Evolutionary conservation across 2,888 invertebrate genomes (phyloP), one percentile per base, ranked within the genome.

Genomic region (Drosophila nr. medialis): DNA sequence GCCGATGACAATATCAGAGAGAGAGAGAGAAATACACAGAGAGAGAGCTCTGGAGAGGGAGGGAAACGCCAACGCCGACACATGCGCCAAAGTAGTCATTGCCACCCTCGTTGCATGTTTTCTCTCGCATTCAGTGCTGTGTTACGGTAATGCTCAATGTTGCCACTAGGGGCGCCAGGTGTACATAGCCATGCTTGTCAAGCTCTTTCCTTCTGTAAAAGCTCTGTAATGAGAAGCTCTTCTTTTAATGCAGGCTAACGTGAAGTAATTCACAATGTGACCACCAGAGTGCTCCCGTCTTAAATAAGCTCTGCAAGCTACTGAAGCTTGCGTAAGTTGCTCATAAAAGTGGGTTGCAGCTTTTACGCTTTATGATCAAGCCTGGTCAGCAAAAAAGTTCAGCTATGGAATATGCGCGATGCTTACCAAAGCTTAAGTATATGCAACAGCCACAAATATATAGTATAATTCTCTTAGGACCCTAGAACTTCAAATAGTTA

Each of bases 51-150:
- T 42, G 42, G 13, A 45, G 48, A 36, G 58, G 18, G 55, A 2
- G 4, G 45, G 15, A 24, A 24, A 4, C 8, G 24, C 8, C 11
- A 18, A 48, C 21, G 49, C 36, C 27, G 24, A n/a, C 58, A 64
- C 73, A 38, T 66, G 65, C 69, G 65, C 27, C 29, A 54, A 67
- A 74, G n/a, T 36, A 58, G 32, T 34, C 77, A 61, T 49, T 72
- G 53, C 34, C 78, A 77, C 75, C 72, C 72, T 56, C 30, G 21
- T 4, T 42, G 8, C 27, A 55, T n/a, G 13, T 11, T 53, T 53
- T 51, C 30, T 27, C 27, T 4, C 4, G 18, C 32, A 34, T 30
- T 18, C 34, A 45, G 2, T n/a, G 64, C 30, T 53, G 13, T 45
- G 15, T 45, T 2, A n/a, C 40, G 8, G 18, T 24, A 40, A 0